A percentile compares a stretch with the other conserved stretches of the same genome.
Evolutionary conservation across 2,888 invertebrate genomes (phyloP).

Genomic region (Sceliomorpha sp.): DNA sequence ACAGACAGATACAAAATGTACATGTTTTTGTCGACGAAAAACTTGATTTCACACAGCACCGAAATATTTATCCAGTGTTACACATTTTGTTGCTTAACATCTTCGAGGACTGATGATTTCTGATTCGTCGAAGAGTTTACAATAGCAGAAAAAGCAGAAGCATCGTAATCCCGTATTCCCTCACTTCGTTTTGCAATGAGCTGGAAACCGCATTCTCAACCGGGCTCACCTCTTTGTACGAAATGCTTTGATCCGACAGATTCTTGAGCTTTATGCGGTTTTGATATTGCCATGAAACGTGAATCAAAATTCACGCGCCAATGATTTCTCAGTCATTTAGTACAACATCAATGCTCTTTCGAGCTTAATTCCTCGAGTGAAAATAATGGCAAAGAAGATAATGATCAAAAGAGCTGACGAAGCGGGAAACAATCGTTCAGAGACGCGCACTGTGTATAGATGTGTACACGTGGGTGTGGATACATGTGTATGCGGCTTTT

Average conservation of each 20-base stretch:
- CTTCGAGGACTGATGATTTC: constrained; percentile 73
- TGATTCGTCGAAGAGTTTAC: constrained; percentile 64
- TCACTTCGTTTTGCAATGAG: constrained; percentile 77
- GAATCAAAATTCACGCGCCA: constrained; percentile 52
- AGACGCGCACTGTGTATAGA: too few species aligned
- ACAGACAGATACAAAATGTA: too few species aligned
- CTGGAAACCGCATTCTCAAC: constrained; percentile 75
- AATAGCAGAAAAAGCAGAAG: too few species aligned
- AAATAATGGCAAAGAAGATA: constrained; percentile 47
- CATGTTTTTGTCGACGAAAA: too few species aligned
- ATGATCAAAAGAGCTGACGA: constrained; percentile 42
- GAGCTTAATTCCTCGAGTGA: constrained; percentile 47
- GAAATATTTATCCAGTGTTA: too few species aligned
- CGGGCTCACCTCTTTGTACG: constrained; percentile 55
- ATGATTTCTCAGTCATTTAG: constrained; percentile 47
- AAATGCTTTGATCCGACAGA: constrained; percentile 54
- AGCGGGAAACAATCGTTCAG: constrained; percentile 35
- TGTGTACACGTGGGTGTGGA: too few species aligned
- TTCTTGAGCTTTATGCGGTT: constrained; percentile 66
- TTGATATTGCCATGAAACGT: constrained; percentile 68
- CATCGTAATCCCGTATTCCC: constrained; percentile 71
- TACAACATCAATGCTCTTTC: constrained; percentile 52
- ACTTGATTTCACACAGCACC: too few species aligned
- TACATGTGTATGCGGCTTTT: too few species aligned
- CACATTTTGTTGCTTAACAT: too few species aligned